A percentile compares a stretch with the other conserved stretches of the same genome.
Evolutionary conservation across 1,140 invertebrate species (phyloP).

Genomic region (Orchesella cincta): DNA sequence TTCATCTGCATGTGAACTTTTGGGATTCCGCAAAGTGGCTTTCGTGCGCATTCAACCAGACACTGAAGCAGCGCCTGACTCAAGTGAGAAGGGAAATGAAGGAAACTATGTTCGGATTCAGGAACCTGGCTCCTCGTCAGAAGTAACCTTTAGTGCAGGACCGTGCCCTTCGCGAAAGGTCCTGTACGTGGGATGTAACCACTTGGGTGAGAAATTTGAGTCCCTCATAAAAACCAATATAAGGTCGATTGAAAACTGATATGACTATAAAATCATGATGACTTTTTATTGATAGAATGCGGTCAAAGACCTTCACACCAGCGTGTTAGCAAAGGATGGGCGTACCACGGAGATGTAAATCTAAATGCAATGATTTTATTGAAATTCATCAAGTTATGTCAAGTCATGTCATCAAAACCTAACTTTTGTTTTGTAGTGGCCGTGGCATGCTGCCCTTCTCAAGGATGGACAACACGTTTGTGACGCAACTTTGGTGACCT

Average conservation of each 20-base stretch:
- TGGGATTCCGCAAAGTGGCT: conserved; percentile 50
- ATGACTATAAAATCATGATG: too few species aligned
- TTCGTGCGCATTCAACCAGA: conserved; percentile 49
- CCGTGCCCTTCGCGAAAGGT: conserved; percentile 75
- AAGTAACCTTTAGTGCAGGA: conserved; percentile 76
- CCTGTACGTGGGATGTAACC: conserved; percentile 73
- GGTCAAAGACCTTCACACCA: conserved; percentile 64
- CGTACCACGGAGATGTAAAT: conserved; percentile 44
- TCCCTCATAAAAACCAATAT: too few species aligned
- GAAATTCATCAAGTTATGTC: not conserved
- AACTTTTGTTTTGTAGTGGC: conserved; percentile 67
- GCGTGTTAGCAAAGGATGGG: conserved; percentile 41
- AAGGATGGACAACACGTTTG: conserved; percentile 83
- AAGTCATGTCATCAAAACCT: conserved; percentile 50
- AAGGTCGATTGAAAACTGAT: too few species aligned
- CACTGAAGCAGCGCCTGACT: conserved; percentile 36
- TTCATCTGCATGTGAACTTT: conserved; percentile 49
- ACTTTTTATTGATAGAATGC: conserved; percentile 64
- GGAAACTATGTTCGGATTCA: conserved; percentile 49
- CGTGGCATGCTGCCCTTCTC: conserved; percentile 81
- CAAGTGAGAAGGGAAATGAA: not conserved
- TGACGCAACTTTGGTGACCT: conserved; percentile 77
- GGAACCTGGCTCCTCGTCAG: conserved; percentile 64
- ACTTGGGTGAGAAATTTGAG: conserved; percentile 70
- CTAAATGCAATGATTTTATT: not conserved